Conservation (phyloP, 2,797 vertebrate species). For the Phataginus tetradactyla region DNA sequence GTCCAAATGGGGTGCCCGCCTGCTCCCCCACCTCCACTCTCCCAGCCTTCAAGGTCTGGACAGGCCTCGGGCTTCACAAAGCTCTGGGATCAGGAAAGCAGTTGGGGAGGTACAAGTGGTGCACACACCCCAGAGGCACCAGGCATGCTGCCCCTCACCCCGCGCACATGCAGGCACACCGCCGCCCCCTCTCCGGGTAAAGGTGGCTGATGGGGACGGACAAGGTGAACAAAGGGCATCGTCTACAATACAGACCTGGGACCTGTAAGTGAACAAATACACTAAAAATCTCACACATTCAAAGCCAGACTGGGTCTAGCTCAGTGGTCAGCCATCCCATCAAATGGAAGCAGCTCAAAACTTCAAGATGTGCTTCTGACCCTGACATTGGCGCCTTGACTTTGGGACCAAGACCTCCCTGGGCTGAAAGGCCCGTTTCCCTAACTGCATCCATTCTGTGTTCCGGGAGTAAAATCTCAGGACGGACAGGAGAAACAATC, state of each 20-base stretch:
- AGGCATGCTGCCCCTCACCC: not conserved
- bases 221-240: no score
- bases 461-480: not conserved
- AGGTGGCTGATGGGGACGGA: accelerated
- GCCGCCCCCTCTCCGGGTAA: not conserved
- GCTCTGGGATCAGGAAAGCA: not conserved
- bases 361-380: not conserved
- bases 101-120: accelerated
- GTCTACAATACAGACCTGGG: no score
- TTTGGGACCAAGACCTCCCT: not conserved
- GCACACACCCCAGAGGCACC: accelerated
- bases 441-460: not conserved
- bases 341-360: accelerated
- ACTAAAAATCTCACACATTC: accelerated
- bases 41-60: not conserved
- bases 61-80: accelerated
- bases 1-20: accelerated
- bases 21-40: accelerated
- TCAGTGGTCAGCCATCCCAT: accelerated
- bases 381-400: accelerated
- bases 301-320: not conserved
- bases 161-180: accelerated
- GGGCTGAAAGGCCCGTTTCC: accelerated
- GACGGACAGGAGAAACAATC: accelerated
- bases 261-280: not conserved